Conservation (phyloP, 1,140 invertebrate species). For the Steinernema khuongi region DNA sequence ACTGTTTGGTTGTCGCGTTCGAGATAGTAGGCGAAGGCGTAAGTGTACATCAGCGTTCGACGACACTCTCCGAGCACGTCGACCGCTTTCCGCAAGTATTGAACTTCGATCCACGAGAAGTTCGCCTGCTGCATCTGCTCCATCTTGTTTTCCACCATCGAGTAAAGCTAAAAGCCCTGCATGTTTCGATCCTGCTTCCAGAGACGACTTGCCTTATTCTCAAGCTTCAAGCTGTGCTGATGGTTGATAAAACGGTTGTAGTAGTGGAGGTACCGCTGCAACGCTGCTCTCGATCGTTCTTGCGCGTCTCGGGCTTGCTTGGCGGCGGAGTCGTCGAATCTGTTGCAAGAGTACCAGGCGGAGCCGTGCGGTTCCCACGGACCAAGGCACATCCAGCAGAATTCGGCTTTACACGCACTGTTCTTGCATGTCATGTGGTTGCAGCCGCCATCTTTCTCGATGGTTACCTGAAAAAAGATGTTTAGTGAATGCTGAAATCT, state of each 20-base stretch:
- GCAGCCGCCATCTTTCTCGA: slow-evolving; percentile 95
- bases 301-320: slow-evolving; percentile 26
- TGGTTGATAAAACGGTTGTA: slow-evolving; percentile 99
- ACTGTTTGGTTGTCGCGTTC: slow-evolving; percentile 96
- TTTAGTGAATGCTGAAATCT: too few relatives aligned
- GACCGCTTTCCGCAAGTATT: slow-evolving; percentile 93
- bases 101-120: slow-evolving; percentile 99
- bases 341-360: slow-evolving; percentile 68
- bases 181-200: background rate
- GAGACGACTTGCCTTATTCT: slow-evolving; percentile 70
- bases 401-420: slow-evolving; percentile 92
- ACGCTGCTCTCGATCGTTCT: slow-evolving; percentile 74
- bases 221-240: slow-evolving; percentile 95
- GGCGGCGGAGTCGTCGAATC: slow-evolving; percentile 34
- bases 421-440: slow-evolving; percentile 99
- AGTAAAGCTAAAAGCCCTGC: slow-evolving; percentile 25
- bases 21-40: slow-evolving; percentile 97
- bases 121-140: slow-evolving; percentile 95
- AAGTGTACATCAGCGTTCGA: slow-evolving; percentile 97
- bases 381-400: slow-evolving; percentile 97
- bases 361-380: slow-evolving; percentile 97
- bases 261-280: slow-evolving; percentile 94
- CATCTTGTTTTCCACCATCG: slow-evolving; percentile 87
- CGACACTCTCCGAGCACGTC: slow-evolving; percentile 94
- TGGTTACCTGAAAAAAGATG: slow-evolving; percentile 69